A percentile compares a stretch with the other conserved stretches of the same genome.
These are phyloP conservation scores for Remorina albescens DNA, from an alignment of 2,797 vertebrate genomes.

Conservation along the genomic window DNA sequence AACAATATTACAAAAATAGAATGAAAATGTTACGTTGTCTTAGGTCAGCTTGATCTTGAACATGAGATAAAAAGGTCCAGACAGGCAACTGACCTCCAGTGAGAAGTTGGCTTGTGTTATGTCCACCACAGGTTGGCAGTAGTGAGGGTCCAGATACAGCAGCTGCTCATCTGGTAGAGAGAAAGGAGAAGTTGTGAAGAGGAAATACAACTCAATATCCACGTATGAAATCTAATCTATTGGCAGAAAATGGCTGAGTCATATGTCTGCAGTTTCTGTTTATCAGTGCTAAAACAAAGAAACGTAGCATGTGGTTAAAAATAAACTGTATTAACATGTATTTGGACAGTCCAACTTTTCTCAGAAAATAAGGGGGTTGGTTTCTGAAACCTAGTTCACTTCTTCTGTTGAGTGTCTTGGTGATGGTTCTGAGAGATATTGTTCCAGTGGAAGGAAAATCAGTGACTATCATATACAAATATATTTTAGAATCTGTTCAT, in stretches of 20 bases:
- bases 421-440: slow-evolving; percentile 5
- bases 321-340: not conserved
- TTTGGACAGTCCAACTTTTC: not conserved
- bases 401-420: not conserved
- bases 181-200: slow-evolving; percentile 19
- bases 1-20: slow-evolving; percentile 8
- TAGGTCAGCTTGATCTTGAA: not conserved
- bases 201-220: slow-evolving; percentile 24
- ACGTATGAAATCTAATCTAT: not conserved
- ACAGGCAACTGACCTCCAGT: slow-evolving; percentile 83
- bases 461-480: slow-evolving; percentile 6
- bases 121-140: slow-evolving; percentile 90
- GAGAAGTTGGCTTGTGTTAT: slow-evolving; percentile 85
- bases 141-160: slow-evolving; percentile 94
- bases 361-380: not conserved
- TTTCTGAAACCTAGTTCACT: slow-evolving; percentile 2
- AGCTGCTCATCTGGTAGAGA: slow-evolving; percentile 86
- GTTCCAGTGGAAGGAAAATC: not conserved
- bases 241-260: not conserved
- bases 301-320: not conserved
- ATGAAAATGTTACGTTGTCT: not conserved
- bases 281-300: not conserved
- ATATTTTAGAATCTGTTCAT: not conserved
- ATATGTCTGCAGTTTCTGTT: not conserved
- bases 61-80: not conserved